Base-by-base conservation (phyloP, 2,113 vertebrate genomes). In the Petrocephalus microphthalmus region DNA sequence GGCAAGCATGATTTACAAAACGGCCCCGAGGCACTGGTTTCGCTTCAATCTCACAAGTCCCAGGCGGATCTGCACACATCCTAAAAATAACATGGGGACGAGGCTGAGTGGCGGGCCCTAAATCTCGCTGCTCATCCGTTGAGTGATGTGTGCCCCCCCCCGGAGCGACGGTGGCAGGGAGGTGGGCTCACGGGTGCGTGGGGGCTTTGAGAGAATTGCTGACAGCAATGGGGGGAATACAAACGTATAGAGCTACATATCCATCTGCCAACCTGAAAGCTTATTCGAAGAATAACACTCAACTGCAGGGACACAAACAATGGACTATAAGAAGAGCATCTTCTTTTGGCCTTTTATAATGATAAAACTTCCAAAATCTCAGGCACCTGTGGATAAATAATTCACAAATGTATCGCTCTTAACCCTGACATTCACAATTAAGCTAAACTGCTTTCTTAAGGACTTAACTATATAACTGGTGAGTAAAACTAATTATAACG, bases 51-150 rank as follows among this genome's bases (percentile, higher is more conserved):
- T 78, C 33, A 51, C 11, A 25, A 29, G 82, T 84, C 82, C 82
- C 3, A 11, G n/a, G 45, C 0, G n/a, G n/a, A 84, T 45, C 45
- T 49, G 49, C n/a, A 84, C 2, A 2, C 49, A 51, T 84, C 82
- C 82, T 84, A 84, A 84, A 78, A 84, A 84, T 84, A 84, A 52
- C 82, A 52, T 1, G n/a, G 13, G 45, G n/a, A 20, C n/a, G 82
- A 20, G 45, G 82, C 82, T 29, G 71, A 78, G 29, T 78, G 82
- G 45, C 49, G 51, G 45, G 45, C 49, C 60, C 25, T 84, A 49
- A 49, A 84, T 84, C 45, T 84, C 49, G 7, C 82, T 10, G 8
- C 45, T 47, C 22, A 84, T 45, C n/a, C 42, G 6, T 19, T 11
- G 47, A 84, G 8, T 84, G 42, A 49, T n/a, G 45, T 84, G 49